Percentiles rank a stretch among this genome's conserved stretches.
Evolutionary conservation across 2,113 vertebrate genomes (phyloP).

Genomic region (Dipodomys ordii): DNA sequence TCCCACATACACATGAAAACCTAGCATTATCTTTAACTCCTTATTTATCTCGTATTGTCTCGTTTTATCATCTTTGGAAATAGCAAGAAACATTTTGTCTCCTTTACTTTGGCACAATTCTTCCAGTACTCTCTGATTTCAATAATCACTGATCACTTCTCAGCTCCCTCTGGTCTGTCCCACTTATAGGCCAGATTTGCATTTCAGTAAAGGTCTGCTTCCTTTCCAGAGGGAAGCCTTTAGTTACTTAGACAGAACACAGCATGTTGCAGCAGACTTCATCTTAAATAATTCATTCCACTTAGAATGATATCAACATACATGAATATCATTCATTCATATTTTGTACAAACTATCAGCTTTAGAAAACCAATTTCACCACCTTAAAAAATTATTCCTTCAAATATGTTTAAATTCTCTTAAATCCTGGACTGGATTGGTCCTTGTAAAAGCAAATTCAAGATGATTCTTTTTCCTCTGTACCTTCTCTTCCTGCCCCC

Average conservation of each 20-base stretch:
- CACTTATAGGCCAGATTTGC: not conserved
- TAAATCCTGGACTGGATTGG: not conserved
- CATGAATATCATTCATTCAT: not conserved
- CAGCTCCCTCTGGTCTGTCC: not conserved
- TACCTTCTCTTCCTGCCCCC: not conserved
- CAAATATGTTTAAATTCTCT: not conserved
- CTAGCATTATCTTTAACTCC: not conserved
- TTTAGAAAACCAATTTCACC: not conserved
- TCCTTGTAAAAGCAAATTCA: not conserved
- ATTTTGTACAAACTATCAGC: not conserved
- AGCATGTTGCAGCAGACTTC: not conserved
- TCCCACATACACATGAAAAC: not conserved
- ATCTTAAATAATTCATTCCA: not conserved
- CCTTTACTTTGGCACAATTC: not conserved
- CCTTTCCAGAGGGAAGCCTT: not conserved
- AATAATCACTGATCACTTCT: not conserved
- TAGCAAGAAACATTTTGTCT: not conserved
- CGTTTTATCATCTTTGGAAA: not conserved
- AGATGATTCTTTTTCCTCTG: not conserved
- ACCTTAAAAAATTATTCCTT: not conserved
- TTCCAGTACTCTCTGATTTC: not conserved
- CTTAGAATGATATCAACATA: not conserved
- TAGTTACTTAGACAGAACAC: not conserved
- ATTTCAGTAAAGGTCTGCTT: not conserved
- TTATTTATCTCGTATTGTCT: not conserved